Base-by-base conservation (phyloP, 2,113 vertebrate genomes). In the Thymallus thymallus region DNA sequence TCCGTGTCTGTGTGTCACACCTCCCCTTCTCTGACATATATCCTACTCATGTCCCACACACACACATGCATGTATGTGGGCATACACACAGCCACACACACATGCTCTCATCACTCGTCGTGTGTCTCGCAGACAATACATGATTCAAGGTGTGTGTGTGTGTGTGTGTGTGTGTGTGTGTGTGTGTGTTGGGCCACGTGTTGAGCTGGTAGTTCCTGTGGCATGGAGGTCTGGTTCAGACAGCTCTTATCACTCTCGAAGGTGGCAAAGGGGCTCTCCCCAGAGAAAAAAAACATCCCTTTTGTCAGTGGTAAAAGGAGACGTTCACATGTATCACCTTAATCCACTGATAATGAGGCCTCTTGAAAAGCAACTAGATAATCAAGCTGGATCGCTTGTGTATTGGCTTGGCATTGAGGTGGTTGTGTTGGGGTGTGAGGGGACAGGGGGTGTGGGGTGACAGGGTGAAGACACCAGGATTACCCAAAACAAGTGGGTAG, bases 1-100 rank as follows among this genome's bases (percentile, higher is more conserved):
- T 71, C 22, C 46, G 30, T 48, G 58, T 68, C 61, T 78, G 71
- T 71, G 55, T 83, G 76, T 66, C 71, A 46, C 32, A 58, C 68
- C 9, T 4, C 35, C 16, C 73, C 73, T 64, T 46, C 23, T 24
- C 68, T 68, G 62, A 22, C 61, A 41, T 48, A 55, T 26, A 56
- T 23, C 10, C 32, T 51, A 76, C 32, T 20, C 18, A 74, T 63
- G 55, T n/a, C 16, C 51, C 45, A 30, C 63, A 24, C 41, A 63
- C 41, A 67, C n/a, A 23, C 56, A 60, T 10, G 22, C n/a, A 24
- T 26, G 24, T 14, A 24, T 13, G 24, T 32, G 14, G 35, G 22
- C 41, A 24, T 22, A 68, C 67, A 68, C 22, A 48, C 35, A 41
- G 10, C 41, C 67, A 68, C 67, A 45, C 41, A 46, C 13, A 46